These are phyloP conservation scores for Arrhamphus sclerolepis DNA, from an alignment of 2,797 vertebrate species.

Conservation along the genomic window DNA sequence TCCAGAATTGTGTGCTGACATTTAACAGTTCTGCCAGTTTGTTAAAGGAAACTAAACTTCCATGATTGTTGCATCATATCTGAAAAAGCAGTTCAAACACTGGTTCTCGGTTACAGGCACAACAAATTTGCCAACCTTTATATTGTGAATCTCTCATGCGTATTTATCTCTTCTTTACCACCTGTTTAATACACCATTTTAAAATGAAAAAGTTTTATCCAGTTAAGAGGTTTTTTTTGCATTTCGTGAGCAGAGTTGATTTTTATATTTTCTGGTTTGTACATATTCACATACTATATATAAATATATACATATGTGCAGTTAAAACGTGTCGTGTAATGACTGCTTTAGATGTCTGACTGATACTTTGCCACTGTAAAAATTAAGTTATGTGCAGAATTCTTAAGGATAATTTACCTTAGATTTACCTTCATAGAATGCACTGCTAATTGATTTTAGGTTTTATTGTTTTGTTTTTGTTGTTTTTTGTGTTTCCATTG, in stretches of 20 bases:
- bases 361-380: slow-evolving; percentile 15
- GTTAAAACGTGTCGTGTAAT: slow-evolving; percentile 32
- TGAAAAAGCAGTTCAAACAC: neutral
- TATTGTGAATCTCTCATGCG: neutral
- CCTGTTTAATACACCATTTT: slow-evolving; percentile 7
- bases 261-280: slow-evolving; percentile 59
- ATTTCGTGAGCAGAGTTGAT: slow-evolving; percentile 29
- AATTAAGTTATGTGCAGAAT: slow-evolving; percentile 55
- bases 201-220: slow-evolving; percentile 27
- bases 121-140: neutral
- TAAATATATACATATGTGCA: slow-evolving; percentile 38
- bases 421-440: slow-evolving; percentile 7
- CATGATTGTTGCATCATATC: too few relatives aligned
- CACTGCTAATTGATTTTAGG: neutral
- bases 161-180: neutral
- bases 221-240: slow-evolving; percentile 31
- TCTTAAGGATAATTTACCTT: slow-evolving; percentile 12
- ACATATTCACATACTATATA: slow-evolving; percentile 55
- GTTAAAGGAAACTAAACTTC: neutral
- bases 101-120: neutral
- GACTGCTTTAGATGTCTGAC: slow-evolving; percentile 14
- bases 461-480: neutral
- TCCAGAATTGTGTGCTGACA: neutral
- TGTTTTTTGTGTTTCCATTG: neutral
- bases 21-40: neutral